phyloP scores from a whole-genome alignment of 1,140 invertebrate species.

The Hycleus phaleratus region DNA sequence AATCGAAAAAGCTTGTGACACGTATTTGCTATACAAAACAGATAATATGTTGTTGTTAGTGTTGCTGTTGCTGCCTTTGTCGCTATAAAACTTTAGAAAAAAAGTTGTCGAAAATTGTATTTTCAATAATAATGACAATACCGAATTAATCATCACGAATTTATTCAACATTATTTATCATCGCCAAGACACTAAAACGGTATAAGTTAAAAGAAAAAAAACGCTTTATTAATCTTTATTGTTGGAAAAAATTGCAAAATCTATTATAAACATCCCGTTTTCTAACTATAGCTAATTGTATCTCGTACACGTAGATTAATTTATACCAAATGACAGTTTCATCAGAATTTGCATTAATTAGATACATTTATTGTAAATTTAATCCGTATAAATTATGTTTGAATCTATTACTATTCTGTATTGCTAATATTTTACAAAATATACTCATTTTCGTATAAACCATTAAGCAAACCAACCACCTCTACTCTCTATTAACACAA shows the following conservation, averaged over 20 bases:
- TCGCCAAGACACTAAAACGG: constrained; percentile 1
- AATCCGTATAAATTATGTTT: too few relatives aligned
- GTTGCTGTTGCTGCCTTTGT: constrained; percentile 4
- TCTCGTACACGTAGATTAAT: too few relatives aligned
- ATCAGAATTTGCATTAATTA: too few relatives aligned
- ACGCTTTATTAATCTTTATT: constrained; percentile 13
- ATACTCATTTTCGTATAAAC: too few relatives aligned
- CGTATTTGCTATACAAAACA: not conserved
- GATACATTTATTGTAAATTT: too few relatives aligned
- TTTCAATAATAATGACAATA: constrained; percentile 12
- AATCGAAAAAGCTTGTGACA: constrained; percentile 9
- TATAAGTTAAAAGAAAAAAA: constrained; percentile 5
- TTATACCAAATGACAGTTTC: too few relatives aligned
- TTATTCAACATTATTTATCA: constrained; percentile 16
- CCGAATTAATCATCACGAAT: constrained; percentile 10
- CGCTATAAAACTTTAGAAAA: constrained; percentile 6
- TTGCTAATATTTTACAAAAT: too few relatives aligned
- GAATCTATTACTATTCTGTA: too few relatives aligned
- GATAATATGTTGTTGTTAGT: not conserved
- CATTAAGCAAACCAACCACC: too few relatives aligned
- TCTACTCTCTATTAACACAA: too few relatives aligned
- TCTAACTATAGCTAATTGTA: too few relatives aligned
- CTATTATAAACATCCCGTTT: too few relatives aligned
- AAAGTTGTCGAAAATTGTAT: constrained; percentile 3
- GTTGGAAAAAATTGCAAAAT: not conserved